A percentile compares a stretch with the other conserved stretches of the same genome.
Conservation (phyloP, 2,113 vertebrate species). For the Bufo gargarizans region DNA sequence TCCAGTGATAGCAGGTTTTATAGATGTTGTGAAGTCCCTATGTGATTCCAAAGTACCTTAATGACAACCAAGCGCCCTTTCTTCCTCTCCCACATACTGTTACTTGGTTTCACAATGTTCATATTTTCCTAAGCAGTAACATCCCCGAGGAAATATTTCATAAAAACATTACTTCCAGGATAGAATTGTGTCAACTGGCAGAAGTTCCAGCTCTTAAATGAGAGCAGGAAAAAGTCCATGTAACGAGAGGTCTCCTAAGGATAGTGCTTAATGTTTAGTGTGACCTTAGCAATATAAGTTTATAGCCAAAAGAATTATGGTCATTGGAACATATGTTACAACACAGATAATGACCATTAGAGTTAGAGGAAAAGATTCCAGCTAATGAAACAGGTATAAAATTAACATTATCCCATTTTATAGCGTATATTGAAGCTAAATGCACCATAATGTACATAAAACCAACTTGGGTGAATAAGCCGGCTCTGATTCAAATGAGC, state of each 20-base stretch:
- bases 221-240: conserved; percentile 15
- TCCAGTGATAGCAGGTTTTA: neutral
- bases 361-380: conserved; percentile 41
- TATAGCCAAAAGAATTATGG: conserved; percentile 55
- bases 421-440: conserved; percentile 42
- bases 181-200: conserved; percentile 20
- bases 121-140: neutral
- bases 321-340: conserved; percentile 55
- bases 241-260: conserved; percentile 32
- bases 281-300: conserved; percentile 57
- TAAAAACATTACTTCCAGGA: conserved; percentile 7
- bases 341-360: conserved; percentile 56
- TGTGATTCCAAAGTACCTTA: neutral
- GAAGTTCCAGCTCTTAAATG: conserved; percentile 18
- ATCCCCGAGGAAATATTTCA: conserved; percentile 12
- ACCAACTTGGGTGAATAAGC: conserved; percentile 1
- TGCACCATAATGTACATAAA: conserved; percentile 44
- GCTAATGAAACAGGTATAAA: conserved; percentile 58
- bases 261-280: conserved; percentile 36
- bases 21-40: neutral
- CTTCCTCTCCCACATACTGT: neutral
- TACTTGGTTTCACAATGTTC: neutral
- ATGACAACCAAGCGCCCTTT: neutral
- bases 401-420: conserved; percentile 52
- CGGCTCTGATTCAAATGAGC: neutral